Evolutionary conservation across 2,888 invertebrate species (phyloP), one percentile per base, ranked within the genome.

Genomic region (Macrophya alboannulata): DNA sequence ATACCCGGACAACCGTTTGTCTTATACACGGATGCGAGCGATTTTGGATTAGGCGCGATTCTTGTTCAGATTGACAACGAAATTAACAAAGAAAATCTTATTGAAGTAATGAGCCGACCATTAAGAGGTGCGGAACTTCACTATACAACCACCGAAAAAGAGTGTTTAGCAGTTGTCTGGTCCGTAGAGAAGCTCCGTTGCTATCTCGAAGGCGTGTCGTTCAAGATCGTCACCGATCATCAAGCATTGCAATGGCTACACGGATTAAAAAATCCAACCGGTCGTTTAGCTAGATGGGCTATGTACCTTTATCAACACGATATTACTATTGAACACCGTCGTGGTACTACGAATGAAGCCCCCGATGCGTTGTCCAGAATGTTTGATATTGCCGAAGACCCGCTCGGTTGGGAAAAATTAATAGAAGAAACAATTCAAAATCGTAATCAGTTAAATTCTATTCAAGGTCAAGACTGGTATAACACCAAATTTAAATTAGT

Each of bases 31-130:
- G 87, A 87, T 40, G 85, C 86, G 2, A 87, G 87, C 40, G 87
- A 88, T 10, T 86, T 85, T 10, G 87, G 87, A 1, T 68, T 88
- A 15, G 87, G 87, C 8, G 88, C 87, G 1, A 86, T 88, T 0
- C 82, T 88, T 9, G 85, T 85, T 4, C 87, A 88, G 31, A n/a
- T 55, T 43, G 86, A 87, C 25, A 77, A 84, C 0, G 81, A 86
- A 3, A 85, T 45, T 8, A 72, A 85, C 1, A 84, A 83, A 43
- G 87, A 87, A 85, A 59, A 17, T 2, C 40, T 81, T 15, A 21
- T 81, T 4, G 85, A 85, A 59, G 85, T 87, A 10, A 43, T 87
- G 2, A 87, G 87, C 82, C 84, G 87, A 62, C 85, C 87, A 21
- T 55, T 88, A 31, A 48, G 84, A 48, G 86, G 87, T 5, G 86